Base-by-base conservation (phyloP, 2,888 invertebrate genomes). In the Thumatha senex region DNA sequence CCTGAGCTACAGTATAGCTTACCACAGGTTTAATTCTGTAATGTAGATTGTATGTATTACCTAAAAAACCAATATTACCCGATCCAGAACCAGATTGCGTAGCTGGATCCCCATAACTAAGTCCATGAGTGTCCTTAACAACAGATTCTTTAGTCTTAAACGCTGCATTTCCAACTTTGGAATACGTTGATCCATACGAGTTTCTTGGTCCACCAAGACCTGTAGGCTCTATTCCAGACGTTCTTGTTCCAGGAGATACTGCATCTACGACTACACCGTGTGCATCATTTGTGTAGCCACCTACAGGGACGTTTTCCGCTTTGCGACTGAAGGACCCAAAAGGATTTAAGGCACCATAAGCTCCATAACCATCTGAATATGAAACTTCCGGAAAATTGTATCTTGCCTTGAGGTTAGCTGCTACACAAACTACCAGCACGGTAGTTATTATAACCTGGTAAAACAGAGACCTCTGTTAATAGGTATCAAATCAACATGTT, bases 251-350 rank as follows among this genome's bases (percentile, higher is more conserved):
- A 40, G 87, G 76, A 2, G 78, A 67, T 0, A 76, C 84, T 30
- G 89, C 90, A 31, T 91, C 90, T 1, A 91, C 88, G 0, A 90
- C 86, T 0, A 91, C 84, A n/a, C 89, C 91, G 69, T 85, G 77
- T 50, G 73, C 82, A 0, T 86, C 83, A 54, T 90, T 90, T 0
- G 74, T 74, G 56, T 78, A 86, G 48, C 88, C 78, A n/a, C 89
- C 85, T 12, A 74, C 64, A 2, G 86, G 86, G 4, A 78, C 57
- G 14, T 15, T 18, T 9, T 78, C 63, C 31, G 86, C 83, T 14
- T 56, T 82, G 76, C 3, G 87, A 65, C 10, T 13, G 35, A 13
- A 72, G 73, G 4, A 13, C 0, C 74, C 82, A 12, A 43, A 18
- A 7, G 41, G 29, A 12, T 12, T 35, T 35, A 35, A n/a, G 12